Base-by-base conservation (phyloP, 2,888 invertebrate species). In the Ethmia dodecea region DNA sequence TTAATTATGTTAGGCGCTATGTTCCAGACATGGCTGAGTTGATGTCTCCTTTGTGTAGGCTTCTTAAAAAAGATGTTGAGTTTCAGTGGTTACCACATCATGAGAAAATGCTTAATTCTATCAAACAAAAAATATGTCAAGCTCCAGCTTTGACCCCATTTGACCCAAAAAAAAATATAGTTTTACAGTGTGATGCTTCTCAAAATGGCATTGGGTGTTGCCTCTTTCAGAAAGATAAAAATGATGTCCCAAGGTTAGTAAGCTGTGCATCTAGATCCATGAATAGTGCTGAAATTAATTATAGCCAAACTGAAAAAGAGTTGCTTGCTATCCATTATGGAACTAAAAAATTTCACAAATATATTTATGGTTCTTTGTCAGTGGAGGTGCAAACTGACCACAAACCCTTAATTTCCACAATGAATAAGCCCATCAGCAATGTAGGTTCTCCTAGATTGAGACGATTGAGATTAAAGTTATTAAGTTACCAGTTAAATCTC, bases 1-100 rank as follows among this genome's bases (percentile, higher is more conserved):
- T 41, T 22, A 42, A 37, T 22, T 45, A 45, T 40, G 34, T 42
- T 3, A 15, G 42, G 4, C 28, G 42, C 12, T 45, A 45, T 40
- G 31, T 45, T 1, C 45, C 42, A 6, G 34, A 37, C 5, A 45
- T 42, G 45, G 42, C 37, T n/a, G 26, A 42, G 8, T 9, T 38
- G 26, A 42, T 45, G 40, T 14, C 42, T 11, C 37, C 39, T 5
- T 28, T 45, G 2, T 37, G 27, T 31, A 42, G 9, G 20, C 20
- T 18, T 40, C 5, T 28, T 42, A 26, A 31, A 30, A 42, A 45
- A 18, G 30, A 45, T 31, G 13, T 22, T 5, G 35, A 42, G 3
- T 42, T 45, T 38, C 4, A 16, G 2, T 45, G 42, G 42, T 22
- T 42, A 18, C 40, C 42, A 9, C 12, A 11, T 16, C 40, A 45